Conservation (phyloP, 2,797 vertebrate genomes). For the Zenarchopterus dispar region DNA sequence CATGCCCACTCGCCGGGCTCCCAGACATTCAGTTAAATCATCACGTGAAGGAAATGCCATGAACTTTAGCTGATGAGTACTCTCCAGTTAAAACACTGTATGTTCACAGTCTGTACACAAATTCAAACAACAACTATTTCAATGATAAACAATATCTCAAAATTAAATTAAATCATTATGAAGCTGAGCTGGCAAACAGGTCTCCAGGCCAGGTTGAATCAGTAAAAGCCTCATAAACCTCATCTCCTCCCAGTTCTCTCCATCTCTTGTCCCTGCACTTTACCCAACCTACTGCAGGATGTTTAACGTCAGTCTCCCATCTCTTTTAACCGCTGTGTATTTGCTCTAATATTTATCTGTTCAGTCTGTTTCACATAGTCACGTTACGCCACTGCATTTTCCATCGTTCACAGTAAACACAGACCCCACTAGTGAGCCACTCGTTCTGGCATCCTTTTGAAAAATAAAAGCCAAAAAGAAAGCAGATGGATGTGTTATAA, state of each 20-base stretch:
- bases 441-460: constrained; percentile 72
- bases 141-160: constrained; percentile 8
- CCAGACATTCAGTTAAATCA: constrained; percentile 19
- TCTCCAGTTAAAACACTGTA: neutral
- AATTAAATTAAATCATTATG: constrained; percentile 20
- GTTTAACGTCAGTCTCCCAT: neutral
- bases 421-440: constrained; percentile 67
- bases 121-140: constrained; percentile 8
- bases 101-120: constrained; percentile 5
- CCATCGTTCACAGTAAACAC: constrained; percentile 75
- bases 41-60: constrained; percentile 10
- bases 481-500: constrained; percentile 73
- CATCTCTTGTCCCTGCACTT: constrained; percentile 40
- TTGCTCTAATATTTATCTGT: constrained; percentile 24
- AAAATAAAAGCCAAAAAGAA: constrained; percentile 48
- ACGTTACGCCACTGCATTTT: constrained; percentile 47
- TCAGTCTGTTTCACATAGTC: constrained; percentile 20
- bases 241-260: constrained; percentile 51
- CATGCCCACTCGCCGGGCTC: constrained; percentile 29
- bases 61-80: constrained; percentile 16
- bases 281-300: neutral
- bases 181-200: constrained; percentile 62
- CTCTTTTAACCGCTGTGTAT: constrained; percentile 1
- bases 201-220: constrained; percentile 81
- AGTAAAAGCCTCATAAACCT: constrained; percentile 67